Evolutionary conservation across 1,140 invertebrate genomes (phyloP), one percentile per base, ranked within the genome.

Genomic region (Galleria mellonella): DNA sequence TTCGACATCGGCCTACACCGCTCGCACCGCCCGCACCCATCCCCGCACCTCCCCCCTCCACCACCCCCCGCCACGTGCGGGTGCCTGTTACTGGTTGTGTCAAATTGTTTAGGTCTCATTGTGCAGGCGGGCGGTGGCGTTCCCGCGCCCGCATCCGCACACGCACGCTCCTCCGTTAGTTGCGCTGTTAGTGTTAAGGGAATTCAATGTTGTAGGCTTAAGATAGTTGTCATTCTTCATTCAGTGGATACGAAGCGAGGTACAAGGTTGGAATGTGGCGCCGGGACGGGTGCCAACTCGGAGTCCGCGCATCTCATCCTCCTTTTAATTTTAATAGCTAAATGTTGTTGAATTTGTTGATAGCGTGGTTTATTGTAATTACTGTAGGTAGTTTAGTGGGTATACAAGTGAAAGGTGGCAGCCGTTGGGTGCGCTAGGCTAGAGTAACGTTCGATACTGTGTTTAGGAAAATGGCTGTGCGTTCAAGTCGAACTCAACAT

Each of bases 311-410:
- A 44, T 63, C 64, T 72, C 65, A 56, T 61, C 69, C 67, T 67
- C 66, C 67, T 66, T 71, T 70, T 82, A 77, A 77, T 73, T 78
- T 78, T 83, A 79, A 72, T 83, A 83, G 78, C 78, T 77, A 79
- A 83, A 77, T 83, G 75, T 83, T 79, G 78, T 83, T 83, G 67
- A 83, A 75, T 77, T 83, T 75, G 78, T 77, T 79, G 73, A 77
- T 82, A 78, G 77, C 76, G 72, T 75, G 69, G 72, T 82, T 82
- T 72, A 77, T 78, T 63, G 74, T 73, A 67, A 76, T 73, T 62
- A 73, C 55, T 63, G 58, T 73, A 77, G 66, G 56, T 81, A 76
- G 66, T 59, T 51, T 82, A 78, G 74, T 72, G 63, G 70, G 65
- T 67, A 69, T 70, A 70, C 51, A 64, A 46, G 61, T 49, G 64